These are phyloP conservation scores for Lymantria monacha DNA, from an alignment of 2,888 invertebrate genomes.

Conservation along the genomic window DNA sequence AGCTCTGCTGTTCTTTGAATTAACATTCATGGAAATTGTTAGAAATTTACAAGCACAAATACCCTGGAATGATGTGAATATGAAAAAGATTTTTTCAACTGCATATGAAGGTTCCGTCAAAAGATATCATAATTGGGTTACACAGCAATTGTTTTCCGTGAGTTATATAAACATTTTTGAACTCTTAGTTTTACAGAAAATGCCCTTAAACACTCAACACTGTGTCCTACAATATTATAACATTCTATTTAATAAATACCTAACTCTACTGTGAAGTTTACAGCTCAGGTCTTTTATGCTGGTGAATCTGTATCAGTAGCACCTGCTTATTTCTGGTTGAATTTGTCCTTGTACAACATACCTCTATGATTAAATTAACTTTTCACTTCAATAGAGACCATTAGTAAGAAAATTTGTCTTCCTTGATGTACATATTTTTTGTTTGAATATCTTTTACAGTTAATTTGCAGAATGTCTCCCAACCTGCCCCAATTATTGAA, in stretches of 20 bases:
- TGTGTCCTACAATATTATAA: no score
- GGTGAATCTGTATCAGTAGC: no score
- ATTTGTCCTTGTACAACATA: no score
- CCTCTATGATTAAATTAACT: no score
- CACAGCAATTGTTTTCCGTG: constrained; percentile 88
- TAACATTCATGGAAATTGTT: constrained; percentile 81
- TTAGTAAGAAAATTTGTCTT: no score
- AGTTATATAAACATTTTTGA: constrained; percentile 41
- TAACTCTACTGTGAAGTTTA: no score
- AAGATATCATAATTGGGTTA: constrained; percentile 89
- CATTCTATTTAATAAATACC: no score
- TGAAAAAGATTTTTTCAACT: constrained; percentile 83
- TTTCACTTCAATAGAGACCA: no score
- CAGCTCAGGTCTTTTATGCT: no score
- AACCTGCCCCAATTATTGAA: constrained; percentile 79
- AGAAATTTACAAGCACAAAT: constrained; percentile 55
- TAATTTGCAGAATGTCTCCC: constrained; percentile 85
- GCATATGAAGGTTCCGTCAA: constrained; percentile 88
- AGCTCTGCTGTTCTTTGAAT: constrained; percentile 83
- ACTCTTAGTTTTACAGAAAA: not conserved
- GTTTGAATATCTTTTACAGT: constrained; percentile 60
- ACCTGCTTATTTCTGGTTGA: no score
- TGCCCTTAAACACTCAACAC: no score
- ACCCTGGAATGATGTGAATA: constrained; percentile 68
- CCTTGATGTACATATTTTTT: no score